These are phyloP conservation scores for Spialia ferax DNA, from an alignment of 2,888 invertebrate genomes.

Conservation along the genomic window DNA sequence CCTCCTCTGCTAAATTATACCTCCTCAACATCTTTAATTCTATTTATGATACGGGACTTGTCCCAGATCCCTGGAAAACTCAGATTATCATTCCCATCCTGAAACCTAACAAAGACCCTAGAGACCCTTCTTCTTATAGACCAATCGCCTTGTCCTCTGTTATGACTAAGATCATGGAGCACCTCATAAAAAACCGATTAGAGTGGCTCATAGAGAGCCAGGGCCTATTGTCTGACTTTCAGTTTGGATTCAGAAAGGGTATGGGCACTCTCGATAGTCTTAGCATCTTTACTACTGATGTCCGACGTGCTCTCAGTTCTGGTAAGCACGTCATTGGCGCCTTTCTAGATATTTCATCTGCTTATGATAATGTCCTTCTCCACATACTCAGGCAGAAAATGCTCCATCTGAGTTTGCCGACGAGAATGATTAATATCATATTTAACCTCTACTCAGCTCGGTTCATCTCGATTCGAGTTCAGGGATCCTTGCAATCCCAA, in stretches of 20 bases:
- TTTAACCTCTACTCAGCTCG: constrained; percentile 40
- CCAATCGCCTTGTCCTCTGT: constrained; percentile 41
- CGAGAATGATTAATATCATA: constrained; percentile 43
- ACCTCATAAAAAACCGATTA: constrained; percentile 42
- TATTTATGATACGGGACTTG: neutral
- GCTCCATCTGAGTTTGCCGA: constrained; percentile 47
- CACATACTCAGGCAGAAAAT: constrained; percentile 6
- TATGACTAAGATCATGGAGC: constrained; percentile 39
- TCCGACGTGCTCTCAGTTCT: constrained; percentile 25
- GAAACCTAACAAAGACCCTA: constrained; percentile 32
- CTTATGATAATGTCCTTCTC: constrained; percentile 36
- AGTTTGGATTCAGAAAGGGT: constrained; percentile 46
- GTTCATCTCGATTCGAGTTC: constrained; percentile 6
- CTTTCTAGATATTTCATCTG: constrained; percentile 32
- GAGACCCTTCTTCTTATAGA: constrained; percentile 30
- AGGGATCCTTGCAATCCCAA: constrained; percentile 9
- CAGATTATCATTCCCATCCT: constrained; percentile 35
- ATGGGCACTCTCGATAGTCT: constrained; percentile 34
- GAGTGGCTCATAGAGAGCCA: constrained; percentile 43
- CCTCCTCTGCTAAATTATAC: neutral
- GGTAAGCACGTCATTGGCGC: constrained; percentile 20
- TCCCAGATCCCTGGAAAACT: constrained; percentile 28
- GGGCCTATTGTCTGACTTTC: constrained; percentile 30
- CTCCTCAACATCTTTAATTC: neutral
- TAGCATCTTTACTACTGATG: constrained; percentile 31